phyloP scores from a whole-genome alignment of 2,797 vertebrate genomes.

The Atherinosoma microstoma region DNA sequence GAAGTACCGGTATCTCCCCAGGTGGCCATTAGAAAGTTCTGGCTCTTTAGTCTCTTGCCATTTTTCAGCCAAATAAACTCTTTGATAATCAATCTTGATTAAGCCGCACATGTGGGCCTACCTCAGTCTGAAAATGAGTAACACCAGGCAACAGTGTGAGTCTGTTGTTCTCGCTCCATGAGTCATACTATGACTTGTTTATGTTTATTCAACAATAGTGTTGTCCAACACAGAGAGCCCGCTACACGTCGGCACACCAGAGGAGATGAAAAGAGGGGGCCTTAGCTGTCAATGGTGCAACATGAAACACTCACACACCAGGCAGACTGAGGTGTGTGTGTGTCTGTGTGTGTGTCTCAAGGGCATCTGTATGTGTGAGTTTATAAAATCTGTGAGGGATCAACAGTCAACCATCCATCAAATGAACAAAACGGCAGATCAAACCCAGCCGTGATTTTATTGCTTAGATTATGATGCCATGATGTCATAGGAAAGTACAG shows the following conservation, averaged over 20 bases:
- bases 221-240: conserved; percentile 38
- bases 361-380: conserved; percentile 9
- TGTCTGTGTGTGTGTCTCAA: conserved; percentile 7
- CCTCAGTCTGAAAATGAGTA: conserved; percentile 57
- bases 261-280: conserved; percentile 68
- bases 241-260: conserved; percentile 47
- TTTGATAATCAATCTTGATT: conserved; percentile 60
- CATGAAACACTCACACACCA: conserved; percentile 40
- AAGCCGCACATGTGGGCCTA: conserved; percentile 60
- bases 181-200: conserved; percentile 61
- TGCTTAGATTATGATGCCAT: conserved; percentile 68
- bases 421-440: conserved; percentile 73
- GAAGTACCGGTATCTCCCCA: conserved; percentile 2
- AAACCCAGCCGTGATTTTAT: conserved; percentile 72
- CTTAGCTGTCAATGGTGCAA: conserved; percentile 54
- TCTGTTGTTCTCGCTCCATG: conserved; percentile 47
- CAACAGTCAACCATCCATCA: conserved; percentile 68
- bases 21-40: conserved; percentile 36
- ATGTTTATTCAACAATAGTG: conserved; percentile 66
- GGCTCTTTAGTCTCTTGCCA: conserved; percentile 27
- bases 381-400: conserved; percentile 63
- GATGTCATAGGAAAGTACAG: conserved; percentile 77
- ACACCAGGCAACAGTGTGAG: conserved; percentile 44
- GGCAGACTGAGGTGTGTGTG: conserved; percentile 35
- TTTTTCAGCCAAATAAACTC: conserved; percentile 45